A percentile compares a stretch with the other conserved stretches of the same genome.
These are phyloP conservation scores for Spodoptera picta DNA, from an alignment of 2,888 invertebrate species.

Conservation along the genomic window DNA sequence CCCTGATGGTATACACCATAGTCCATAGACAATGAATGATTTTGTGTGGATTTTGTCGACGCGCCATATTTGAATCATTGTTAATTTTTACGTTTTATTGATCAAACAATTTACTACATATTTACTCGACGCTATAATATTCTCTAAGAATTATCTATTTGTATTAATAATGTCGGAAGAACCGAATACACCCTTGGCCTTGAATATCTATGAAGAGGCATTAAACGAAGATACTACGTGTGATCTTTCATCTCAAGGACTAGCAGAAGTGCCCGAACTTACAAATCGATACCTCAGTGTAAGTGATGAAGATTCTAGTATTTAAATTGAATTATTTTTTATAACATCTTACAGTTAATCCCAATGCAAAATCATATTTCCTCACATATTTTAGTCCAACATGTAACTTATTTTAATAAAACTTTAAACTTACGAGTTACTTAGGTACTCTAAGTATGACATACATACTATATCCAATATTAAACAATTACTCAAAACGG, in stretches of 20 bases:
- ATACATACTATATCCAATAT: no score
- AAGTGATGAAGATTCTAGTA: constrained; percentile 52
- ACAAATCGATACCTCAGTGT: constrained; percentile 69
- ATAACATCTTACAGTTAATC: no score
- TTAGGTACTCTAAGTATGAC: no score
- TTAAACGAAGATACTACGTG: constrained; percentile 69
- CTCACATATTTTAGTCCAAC: no score
- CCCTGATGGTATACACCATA: background rate
- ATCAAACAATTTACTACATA: constrained; percentile 60
- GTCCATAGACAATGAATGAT: constrained; percentile 6
- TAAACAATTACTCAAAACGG: no score
- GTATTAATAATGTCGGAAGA: constrained; percentile 64
- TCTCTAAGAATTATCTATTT: constrained; percentile 1
- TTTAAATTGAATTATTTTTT: no score
- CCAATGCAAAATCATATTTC: no score
- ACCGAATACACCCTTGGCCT: constrained; percentile 45
- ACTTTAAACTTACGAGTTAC: no score
- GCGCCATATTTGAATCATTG: constrained; percentile 62
- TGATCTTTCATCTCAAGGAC: constrained; percentile 70
- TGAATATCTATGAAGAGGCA: constrained; percentile 75
- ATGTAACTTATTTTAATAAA: no score
- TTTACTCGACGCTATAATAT: background rate
- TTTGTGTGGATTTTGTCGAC: no score
- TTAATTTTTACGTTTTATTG: constrained; percentile 62
- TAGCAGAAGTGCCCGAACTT: constrained; percentile 68